These are phyloP conservation scores for Gambusia holbrooki DNA, from an alignment of 2,113 vertebrate species.

Conservation along the genomic window DNA sequence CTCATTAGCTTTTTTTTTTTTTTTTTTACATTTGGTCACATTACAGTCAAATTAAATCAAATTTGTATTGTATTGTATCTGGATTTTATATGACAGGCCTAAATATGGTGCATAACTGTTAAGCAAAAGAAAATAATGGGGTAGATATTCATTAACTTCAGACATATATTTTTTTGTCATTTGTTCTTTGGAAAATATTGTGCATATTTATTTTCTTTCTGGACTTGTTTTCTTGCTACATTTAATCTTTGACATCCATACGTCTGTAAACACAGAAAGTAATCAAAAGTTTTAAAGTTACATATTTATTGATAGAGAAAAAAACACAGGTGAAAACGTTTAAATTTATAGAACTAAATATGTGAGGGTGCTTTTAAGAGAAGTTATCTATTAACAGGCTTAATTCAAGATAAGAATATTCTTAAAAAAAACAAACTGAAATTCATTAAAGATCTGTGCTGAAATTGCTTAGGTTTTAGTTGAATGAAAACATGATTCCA, in stretches of 20 bases:
- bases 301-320: not conserved
- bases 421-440: not conserved
- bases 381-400: not conserved
- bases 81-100: too few species aligned
- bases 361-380: not conserved
- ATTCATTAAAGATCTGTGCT: not conserved
- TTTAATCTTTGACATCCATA: conserved; percentile 5
- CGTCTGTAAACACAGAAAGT: not conserved
- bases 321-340: not conserved
- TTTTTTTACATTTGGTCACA: not conserved
- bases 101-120: too few species aligned
- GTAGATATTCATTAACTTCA: too few species aligned
- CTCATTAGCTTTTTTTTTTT: too few species aligned
- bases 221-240: not conserved
- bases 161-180: too few species aligned
- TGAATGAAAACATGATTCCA: not conserved
- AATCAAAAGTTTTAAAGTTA: not conserved
- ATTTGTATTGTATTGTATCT: not conserved
- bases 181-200: too few species aligned
- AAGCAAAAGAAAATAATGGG: too few species aligned
- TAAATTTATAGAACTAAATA: not conserved
- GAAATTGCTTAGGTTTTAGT: not conserved
- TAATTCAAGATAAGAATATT: not conserved
- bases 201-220: too few species aligned
- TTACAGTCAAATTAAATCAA: not conserved